Base-by-base conservation (phyloP, 2,113 vertebrate species). In the Zosterops japonicus region DNA sequence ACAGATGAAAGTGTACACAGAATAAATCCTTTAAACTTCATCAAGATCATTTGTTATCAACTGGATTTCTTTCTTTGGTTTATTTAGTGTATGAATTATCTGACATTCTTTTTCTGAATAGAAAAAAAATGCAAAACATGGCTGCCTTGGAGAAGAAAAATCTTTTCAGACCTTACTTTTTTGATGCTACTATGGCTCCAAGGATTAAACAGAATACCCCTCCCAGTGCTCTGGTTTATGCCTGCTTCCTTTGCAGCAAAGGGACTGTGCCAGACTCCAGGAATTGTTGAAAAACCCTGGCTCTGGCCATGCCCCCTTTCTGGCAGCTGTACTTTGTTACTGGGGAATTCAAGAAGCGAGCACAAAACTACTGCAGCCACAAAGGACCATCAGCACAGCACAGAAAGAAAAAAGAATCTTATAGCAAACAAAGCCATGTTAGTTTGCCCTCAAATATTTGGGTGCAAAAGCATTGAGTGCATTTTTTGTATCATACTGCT, bases 1-100 rank as follows among this genome's bases (percentile, higher is more conserved):
- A 87, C 20, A 44, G 31, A 53, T n/a, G 27, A 80, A 81, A 36
- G 41, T 60, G 19, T 74, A 31, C 8, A 11, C 36, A 53, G 71
- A 47, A 75, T 21, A 47, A 89, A 83, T 60, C 12, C 22, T 39
- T 67, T 17, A 39, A 83, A 81, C 28, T 79, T 69, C 46, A 60
- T 41, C 31, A 63, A 80, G 46, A 86, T 94, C 14, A 72, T 57
- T 82, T 92, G 41, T 80, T 89, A 88, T 46, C 76, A 56, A 55
- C 36, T 52, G 21, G 39, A 89, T 95, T 88, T 93, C 53, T 68
- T 93, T 89, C 49, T 84, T 92, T 71, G 12, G 25, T 60, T 94
- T 91, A 81, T 63, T 95, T 76, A 72, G 10, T 36, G 12, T 78
- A 67, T 41, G 39, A 65, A 57, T 93, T 94, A 89, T 67, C 47